phyloP scores from a whole-genome alignment of 1,140 invertebrate species.

The Orussus abietinus region DNA sequence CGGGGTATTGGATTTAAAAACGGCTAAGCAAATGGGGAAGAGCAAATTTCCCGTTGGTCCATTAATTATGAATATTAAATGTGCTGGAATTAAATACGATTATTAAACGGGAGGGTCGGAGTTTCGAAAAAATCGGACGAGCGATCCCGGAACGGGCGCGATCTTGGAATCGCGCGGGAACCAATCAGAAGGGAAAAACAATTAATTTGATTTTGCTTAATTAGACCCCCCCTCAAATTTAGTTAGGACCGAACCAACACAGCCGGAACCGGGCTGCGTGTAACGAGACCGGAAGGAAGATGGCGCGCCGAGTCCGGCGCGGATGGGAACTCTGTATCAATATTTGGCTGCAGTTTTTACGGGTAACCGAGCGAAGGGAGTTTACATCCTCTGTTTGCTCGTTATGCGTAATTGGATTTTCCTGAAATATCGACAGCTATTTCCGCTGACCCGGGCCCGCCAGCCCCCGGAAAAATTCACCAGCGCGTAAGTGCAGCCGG shows the following conservation, averaged over 20 bases:
- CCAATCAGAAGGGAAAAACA: slow-evolving; percentile 8
- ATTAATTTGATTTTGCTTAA: slow-evolving; percentile 18
- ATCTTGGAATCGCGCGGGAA: too few species aligned
- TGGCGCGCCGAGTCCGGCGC: slow-evolving; percentile 27
- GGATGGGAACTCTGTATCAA: slow-evolving; percentile 30
- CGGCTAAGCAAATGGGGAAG: too few species aligned
- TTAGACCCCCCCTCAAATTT: slow-evolving; percentile 16
- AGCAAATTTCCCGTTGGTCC: too few species aligned
- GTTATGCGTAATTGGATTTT: slow-evolving; percentile 39
- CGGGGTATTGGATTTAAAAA: too few species aligned
- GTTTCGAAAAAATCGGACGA: too few species aligned
- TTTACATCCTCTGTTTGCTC: slow-evolving; percentile 33
- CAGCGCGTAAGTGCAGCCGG: too few species aligned
- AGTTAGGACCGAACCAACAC: slow-evolving; percentile 14
- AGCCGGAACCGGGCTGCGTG: not conserved
- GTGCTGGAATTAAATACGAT: too few species aligned
- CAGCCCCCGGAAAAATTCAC: too few species aligned
- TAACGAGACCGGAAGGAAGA: slow-evolving; percentile 31
- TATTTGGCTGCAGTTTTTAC: slow-evolving; percentile 38
- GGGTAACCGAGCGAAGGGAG: slow-evolving; percentile 31
- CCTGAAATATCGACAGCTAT: slow-evolving; percentile 13
- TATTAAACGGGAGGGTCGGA: slow-evolving; percentile 11
- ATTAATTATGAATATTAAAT: too few species aligned
- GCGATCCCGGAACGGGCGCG: too few species aligned
- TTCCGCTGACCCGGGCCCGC: too few species aligned